A percentile compares a stretch with the other conserved stretches of the same genome.
Conservation (phyloP, 2,888 invertebrate species). For the Acronicta psi region DNA sequence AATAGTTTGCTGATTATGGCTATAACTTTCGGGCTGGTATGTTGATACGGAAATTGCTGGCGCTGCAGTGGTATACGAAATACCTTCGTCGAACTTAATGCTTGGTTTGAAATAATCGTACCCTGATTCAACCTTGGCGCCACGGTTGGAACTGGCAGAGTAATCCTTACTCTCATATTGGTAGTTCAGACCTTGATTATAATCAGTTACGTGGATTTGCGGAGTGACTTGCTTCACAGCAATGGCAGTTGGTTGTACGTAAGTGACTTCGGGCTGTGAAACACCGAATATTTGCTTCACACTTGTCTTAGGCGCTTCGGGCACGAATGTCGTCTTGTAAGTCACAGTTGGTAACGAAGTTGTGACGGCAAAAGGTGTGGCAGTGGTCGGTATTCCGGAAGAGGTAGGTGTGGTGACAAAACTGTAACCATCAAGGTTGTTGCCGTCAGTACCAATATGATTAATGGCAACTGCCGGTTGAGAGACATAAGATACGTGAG, state of each 20-base stretch:
- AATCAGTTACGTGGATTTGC: slow-evolving; percentile 67
- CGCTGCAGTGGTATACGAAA: slow-evolving; percentile 73
- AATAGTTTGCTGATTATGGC: slow-evolving; percentile 75
- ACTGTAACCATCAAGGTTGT: slow-evolving; percentile 76
- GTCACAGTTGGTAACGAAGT: slow-evolving; percentile 74
- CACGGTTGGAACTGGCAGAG: slow-evolving; percentile 39
- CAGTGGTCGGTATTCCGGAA: slow-evolving; percentile 81
- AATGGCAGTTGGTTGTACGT: slow-evolving; percentile 77
- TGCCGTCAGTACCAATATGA: slow-evolving; percentile 76
- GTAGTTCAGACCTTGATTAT: slow-evolving; percentile 72
- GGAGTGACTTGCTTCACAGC: slow-evolving; percentile 72
- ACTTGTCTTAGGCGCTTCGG: slow-evolving; percentile 77
- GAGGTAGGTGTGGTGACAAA: slow-evolving; percentile 81
- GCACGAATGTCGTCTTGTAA: slow-evolving; percentile 79
- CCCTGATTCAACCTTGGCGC: slow-evolving; percentile 61
- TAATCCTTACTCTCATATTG: slow-evolving; percentile 66
- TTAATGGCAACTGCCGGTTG: slow-evolving; percentile 80
- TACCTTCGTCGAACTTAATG: slow-evolving; percentile 78
- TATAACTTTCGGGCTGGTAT: slow-evolving; percentile 75
- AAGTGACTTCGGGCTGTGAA: slow-evolving; percentile 81
- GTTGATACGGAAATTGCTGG: slow-evolving; percentile 76
- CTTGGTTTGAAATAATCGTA: slow-evolving; percentile 78
- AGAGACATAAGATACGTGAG: slow-evolving; percentile 70
- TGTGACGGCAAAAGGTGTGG: slow-evolving; percentile 79
- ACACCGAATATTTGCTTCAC: slow-evolving; percentile 83